Evolutionary conservation across 2,888 invertebrate genomes (phyloP).

Genomic region (Sericinus montela): DNA sequence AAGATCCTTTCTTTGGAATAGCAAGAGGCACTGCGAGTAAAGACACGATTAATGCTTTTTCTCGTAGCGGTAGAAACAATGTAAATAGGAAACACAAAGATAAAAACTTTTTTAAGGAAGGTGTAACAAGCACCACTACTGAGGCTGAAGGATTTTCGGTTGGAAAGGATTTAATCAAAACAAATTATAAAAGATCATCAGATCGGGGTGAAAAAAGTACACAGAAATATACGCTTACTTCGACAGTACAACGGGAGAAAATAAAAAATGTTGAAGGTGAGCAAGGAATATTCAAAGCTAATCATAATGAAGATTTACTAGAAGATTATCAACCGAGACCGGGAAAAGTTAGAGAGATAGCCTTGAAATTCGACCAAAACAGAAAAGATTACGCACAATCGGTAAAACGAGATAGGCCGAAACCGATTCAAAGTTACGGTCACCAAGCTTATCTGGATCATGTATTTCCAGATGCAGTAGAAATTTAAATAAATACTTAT

Average conservation of each 20-base stretch:
- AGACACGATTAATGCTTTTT: constrained; percentile 27
- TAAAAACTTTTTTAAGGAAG: constrained; percentile 35
- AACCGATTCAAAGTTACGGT: constrained; percentile 78
- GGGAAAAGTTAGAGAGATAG: constrained; percentile 69
- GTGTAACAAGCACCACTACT: constrained; percentile 29
- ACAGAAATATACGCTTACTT: constrained; percentile 25
- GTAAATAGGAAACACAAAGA: constrained; percentile 41
- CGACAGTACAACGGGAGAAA: constrained; percentile 29
- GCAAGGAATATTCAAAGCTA: constrained; percentile 29
- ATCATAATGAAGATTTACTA: constrained; percentile 19
- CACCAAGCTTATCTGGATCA: constrained; percentile 81
- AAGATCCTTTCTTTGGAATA: constrained; percentile 59
- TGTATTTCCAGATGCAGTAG: constrained; percentile 78
- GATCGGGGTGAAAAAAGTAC: constrained; percentile 40
- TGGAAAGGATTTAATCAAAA: constrained; percentile 28
- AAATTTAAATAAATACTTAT: constrained; percentile 48
- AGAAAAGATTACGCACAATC: constrained; percentile 42
- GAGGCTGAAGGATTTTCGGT: too few species aligned
- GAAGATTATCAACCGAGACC: constrained; percentile 53
- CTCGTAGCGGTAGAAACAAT: constrained; percentile 41
- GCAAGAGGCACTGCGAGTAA: constrained; percentile 32
- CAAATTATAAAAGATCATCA: constrained; percentile 41
- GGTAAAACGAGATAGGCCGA: constrained; percentile 69
- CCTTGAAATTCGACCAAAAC: constrained; percentile 62
- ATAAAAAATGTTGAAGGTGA: constrained; percentile 41